Percentiles rank a stretch among this genome's conserved stretches.
Conservation (phyloP, 2,888 invertebrate genomes). For the Troglohyphantes excavatus region DNA sequence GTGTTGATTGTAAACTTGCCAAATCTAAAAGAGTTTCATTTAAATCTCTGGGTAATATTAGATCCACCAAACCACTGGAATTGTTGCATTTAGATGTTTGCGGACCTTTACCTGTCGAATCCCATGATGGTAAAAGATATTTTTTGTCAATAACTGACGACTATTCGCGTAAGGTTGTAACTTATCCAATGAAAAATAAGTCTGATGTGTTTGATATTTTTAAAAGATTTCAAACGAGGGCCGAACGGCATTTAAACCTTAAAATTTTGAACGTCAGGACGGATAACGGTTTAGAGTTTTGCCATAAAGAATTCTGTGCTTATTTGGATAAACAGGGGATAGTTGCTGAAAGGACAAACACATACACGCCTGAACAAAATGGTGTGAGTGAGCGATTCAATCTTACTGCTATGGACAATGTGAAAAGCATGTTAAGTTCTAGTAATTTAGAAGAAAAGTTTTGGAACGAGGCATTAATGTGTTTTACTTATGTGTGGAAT, state of each 20-base stretch:
- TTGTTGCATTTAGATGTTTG: too few relatives aligned
- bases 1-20: too few relatives aligned
- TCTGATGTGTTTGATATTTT: background rate
- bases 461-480: too few relatives aligned
- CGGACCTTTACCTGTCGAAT: too few relatives aligned
- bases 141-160: constrained; percentile 6
- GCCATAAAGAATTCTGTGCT: background rate
- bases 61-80: too few relatives aligned
- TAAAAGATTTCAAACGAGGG: constrained; percentile 1
- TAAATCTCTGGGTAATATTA: too few relatives aligned
- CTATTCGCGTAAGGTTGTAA: background rate
- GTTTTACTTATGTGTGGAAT: too few relatives aligned
- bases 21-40: too few relatives aligned
- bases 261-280: background rate
- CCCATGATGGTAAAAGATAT: too few relatives aligned
- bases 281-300: background rate
- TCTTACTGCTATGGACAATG: background rate
- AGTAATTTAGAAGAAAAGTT: too few relatives aligned
- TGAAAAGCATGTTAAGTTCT: background rate
- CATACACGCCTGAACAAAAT: constrained; percentile 8
- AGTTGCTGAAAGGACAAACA: background rate
- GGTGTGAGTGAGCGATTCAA: background rate
- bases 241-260: constrained; percentile 5
- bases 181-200: constrained; percentile 7
- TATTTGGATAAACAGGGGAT: background rate